These are phyloP conservation scores for Oxystoma pomonae DNA, from an alignment of 2,888 invertebrate genomes.

Conservation along the genomic window DNA sequence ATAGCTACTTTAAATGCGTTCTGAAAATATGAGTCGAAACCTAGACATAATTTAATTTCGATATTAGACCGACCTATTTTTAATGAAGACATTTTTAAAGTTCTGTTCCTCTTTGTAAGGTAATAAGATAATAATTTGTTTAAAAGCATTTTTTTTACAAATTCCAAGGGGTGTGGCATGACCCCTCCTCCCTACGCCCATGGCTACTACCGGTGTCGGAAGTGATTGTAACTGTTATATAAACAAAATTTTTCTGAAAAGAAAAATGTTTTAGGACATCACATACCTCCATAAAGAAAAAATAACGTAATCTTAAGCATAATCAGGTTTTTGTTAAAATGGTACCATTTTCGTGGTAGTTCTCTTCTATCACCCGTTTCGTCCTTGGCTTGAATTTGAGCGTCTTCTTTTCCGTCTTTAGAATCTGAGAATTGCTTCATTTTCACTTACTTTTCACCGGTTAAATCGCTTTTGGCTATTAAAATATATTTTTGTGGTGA, in stretches of 20 bases:
- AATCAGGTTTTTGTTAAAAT: conserved; percentile 72
- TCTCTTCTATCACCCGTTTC: conserved; percentile 48
- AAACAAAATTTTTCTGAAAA: not conserved
- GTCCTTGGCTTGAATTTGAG: conserved; percentile 32
- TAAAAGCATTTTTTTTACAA: too few relatives aligned
- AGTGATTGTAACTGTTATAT: not conserved
- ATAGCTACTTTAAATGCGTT: too few relatives aligned
- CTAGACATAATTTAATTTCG: too few relatives aligned
- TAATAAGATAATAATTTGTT: too few relatives aligned
- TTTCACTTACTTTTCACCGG: not conserved
- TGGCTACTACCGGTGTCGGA: too few relatives aligned
- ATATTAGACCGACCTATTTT: too few relatives aligned
- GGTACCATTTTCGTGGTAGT: conserved; percentile 37
- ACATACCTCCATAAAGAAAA: conserved; percentile 75
- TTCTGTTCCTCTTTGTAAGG: too few relatives aligned
- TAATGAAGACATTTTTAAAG: too few relatives aligned
- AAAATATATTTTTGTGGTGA: not conserved
- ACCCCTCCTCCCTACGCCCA: too few relatives aligned
- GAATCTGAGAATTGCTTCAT: not conserved
- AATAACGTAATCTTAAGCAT: conserved; percentile 80
- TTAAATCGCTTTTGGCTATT: not conserved
- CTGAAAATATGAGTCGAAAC: too few relatives aligned
- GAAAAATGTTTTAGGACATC: not conserved
- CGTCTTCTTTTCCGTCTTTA: not conserved
- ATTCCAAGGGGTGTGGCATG: too few relatives aligned